Evolutionary conservation across 2,797 vertebrate genomes (phyloP).

Genomic region (Pachyuromys duprasi): DNA sequence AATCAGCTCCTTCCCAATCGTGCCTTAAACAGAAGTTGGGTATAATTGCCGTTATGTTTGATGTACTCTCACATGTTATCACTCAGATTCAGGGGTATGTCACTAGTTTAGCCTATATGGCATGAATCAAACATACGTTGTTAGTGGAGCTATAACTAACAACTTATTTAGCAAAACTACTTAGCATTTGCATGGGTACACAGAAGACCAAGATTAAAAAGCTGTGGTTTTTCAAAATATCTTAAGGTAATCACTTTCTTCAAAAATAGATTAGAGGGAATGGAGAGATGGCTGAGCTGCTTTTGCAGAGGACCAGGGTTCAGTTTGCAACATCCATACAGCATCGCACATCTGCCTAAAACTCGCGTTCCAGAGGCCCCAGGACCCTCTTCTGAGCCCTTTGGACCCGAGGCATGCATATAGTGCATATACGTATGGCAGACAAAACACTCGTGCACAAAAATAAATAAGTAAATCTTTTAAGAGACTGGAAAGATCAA

Average conservation of each 20-base stretch:
- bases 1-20: background rate
- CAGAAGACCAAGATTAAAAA: conserved; percentile 47
- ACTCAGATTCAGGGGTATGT: background rate
- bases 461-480: background rate
- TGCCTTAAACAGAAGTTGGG: background rate
- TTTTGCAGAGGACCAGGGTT: background rate
- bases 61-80: background rate
- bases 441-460: background rate
- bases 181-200: background rate
- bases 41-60: background rate
- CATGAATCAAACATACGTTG: background rate
- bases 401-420: background rate
- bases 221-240: background rate
- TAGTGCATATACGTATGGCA: background rate
- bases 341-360: too few species aligned
- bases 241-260: conserved; percentile 7
- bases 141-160: background rate
- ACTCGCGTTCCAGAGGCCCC: background rate
- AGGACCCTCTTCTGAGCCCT: background rate
- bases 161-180: background rate
- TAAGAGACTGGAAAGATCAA: background rate
- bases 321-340: background rate
- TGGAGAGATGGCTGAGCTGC: background rate
- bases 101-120: background rate
- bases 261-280: conserved; percentile 5